Conservation (phyloP, 2,797 vertebrate species). For the Steatocranus sp. region DNA sequence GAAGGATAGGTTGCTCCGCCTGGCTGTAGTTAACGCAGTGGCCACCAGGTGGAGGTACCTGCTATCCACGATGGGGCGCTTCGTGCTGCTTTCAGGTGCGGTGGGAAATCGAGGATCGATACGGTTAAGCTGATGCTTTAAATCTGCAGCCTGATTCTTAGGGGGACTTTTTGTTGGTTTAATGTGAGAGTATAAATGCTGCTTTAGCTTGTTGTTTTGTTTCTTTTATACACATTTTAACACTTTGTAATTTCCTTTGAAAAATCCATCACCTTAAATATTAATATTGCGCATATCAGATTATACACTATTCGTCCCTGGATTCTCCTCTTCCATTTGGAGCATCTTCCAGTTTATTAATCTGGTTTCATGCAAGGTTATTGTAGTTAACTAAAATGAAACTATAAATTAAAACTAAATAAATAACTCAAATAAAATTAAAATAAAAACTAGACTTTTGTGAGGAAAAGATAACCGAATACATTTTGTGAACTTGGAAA, state of each 20-base stretch:
- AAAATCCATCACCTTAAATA: neutral
- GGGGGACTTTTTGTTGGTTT: neutral
- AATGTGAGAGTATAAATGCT: neutral
- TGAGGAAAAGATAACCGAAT: neutral
- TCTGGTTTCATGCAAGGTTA: neutral
- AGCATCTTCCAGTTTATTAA: neutral
- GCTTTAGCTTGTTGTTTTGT: neutral
- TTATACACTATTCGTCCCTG: neutral
- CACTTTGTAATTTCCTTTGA: neutral
- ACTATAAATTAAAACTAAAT: neutral
- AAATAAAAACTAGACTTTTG: neutral
- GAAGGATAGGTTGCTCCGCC: slow-evolving; percentile 80
- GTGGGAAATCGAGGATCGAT: neutral
- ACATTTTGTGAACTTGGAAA: neutral
- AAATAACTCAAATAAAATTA: neutral
- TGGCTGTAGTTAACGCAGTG: slow-evolving; percentile 37
- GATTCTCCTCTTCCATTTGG: neutral
- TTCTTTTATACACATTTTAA: neutral
- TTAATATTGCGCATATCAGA: neutral
- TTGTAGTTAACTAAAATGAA: neutral
- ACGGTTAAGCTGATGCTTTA: rapidly evolving
- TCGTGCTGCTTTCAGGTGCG: slow-evolving; percentile 33
- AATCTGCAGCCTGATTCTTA: neutral
- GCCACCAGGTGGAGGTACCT: slow-evolving; percentile 59
- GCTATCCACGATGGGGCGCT: neutral